These are phyloP conservation scores for Euura saliciscinereae DNA, from an alignment of 1,140 invertebrate species.

Conservation along the genomic window DNA sequence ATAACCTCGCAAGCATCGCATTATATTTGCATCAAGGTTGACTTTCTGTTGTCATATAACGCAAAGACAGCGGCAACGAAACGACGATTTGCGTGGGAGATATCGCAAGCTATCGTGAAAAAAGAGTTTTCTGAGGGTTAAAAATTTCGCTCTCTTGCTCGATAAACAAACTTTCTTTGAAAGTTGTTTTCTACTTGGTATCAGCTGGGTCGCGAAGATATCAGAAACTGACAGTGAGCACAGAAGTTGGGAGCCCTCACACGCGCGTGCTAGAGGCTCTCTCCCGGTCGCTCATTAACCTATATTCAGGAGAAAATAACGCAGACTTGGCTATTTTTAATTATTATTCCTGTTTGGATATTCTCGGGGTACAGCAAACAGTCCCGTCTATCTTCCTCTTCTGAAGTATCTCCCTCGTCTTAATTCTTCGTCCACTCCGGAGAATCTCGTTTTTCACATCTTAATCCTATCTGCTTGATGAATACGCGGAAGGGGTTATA, in stretches of 20 bases:
- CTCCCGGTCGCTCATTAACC: not conserved
- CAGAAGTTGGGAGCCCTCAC: not conserved
- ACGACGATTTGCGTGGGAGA: too few species aligned
- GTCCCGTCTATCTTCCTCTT: not conserved
- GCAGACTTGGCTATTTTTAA: conserved; percentile 6
- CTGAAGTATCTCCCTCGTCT: not conserved
- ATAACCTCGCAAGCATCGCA: too few species aligned
- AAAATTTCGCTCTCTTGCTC: too few species aligned
- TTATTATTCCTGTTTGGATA: conserved; percentile 10
- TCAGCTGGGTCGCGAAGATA: too few species aligned
- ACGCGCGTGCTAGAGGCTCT: conserved; percentile 6
- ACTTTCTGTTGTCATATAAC: too few species aligned
- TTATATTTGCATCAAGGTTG: too few species aligned
- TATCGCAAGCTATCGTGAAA: too few species aligned
- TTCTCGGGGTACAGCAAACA: not conserved
- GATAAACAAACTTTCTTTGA: too few species aligned
- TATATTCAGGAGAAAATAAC: not conserved
- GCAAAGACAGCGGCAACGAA: too few species aligned
- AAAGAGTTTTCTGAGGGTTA: too few species aligned
- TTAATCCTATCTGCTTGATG: not conserved
- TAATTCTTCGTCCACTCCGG: not conserved
- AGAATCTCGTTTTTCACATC: not conserved
- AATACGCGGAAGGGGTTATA: not conserved
- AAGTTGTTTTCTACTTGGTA: too few species aligned
- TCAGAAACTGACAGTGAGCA: not conserved